These are phyloP conservation scores for Eumerus sabulonum DNA, from an alignment of 2,888 invertebrate species.

Conservation along the genomic window DNA sequence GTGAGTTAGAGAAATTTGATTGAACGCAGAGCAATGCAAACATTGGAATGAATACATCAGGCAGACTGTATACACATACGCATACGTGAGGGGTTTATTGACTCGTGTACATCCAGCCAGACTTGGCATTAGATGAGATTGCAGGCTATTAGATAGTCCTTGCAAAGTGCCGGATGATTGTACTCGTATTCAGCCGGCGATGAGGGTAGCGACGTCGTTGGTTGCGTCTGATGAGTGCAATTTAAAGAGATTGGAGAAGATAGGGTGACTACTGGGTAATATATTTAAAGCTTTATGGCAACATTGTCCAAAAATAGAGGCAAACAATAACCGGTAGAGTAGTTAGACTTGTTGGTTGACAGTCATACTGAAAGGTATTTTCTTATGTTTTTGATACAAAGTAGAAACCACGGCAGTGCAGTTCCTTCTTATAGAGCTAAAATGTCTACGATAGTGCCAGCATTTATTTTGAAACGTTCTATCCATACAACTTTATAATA, in stretches of 20 bases:
- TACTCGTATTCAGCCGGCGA: constrained; percentile 12
- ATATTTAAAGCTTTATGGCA: constrained; percentile 3
- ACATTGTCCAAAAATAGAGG: constrained; percentile 45
- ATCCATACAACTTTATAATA: no score
- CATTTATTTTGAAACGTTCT: no score
- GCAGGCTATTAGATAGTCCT: constrained; percentile 6
- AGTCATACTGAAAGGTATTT: no score
- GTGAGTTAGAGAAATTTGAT: constrained; percentile 62
- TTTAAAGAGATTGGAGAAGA: constrained; percentile 36
- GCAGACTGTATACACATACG: constrained; percentile 39
- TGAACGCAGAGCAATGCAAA: constrained; percentile 62
- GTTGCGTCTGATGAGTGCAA: constrained; percentile 24
- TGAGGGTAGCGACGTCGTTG: constrained; percentile 18
- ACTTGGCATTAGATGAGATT: no score
- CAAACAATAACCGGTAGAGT: no score
- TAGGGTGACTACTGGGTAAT: background rate
- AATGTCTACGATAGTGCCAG: no score
- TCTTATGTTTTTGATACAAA: no score
- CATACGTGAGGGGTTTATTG: no score
- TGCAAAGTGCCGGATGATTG: constrained; percentile 7
- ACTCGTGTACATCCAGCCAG: no score
- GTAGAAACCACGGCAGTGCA: no score
- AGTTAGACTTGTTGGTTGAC: no score
- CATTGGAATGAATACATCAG: constrained; percentile 63
- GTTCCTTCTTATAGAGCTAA: no score